Percentiles rank a stretch among this genome's conserved stretches.
phyloP scores from a whole-genome alignment of 1,140 invertebrate species.

The Zophobas morio region DNA sequence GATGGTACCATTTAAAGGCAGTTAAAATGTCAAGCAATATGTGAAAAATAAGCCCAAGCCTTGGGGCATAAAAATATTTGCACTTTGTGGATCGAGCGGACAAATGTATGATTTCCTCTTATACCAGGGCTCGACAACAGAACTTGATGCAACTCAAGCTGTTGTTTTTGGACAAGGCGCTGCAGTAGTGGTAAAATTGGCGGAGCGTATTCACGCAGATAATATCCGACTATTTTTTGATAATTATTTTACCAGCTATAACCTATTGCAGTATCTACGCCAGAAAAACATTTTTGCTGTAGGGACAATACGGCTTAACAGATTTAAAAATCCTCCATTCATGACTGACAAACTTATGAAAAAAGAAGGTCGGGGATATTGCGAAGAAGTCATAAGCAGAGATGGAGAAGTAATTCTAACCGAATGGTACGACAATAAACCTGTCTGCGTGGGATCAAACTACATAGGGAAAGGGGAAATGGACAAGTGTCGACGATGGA shows the following conservation, averaged over 20 bases:
- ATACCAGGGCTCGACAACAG: conserved; percentile 51
- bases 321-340: conserved; percentile 64
- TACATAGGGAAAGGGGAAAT: conserved; percentile 65
- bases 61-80: conserved; percentile 54
- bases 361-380: conserved; percentile 64
- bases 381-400: conserved; percentile 64
- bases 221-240: conserved; percentile 54
- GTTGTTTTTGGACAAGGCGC: conserved; percentile 39
- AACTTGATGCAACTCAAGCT: conserved; percentile 22
- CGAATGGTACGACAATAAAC: conserved; percentile 67
- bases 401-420: conserved; percentile 62
- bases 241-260: conserved; percentile 65
- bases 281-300: conserved; percentile 64
- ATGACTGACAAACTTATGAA: conserved; percentile 64
- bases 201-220: conserved; percentile 60
- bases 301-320: conserved; percentile 64
- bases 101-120: conserved; percentile 51
- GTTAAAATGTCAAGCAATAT: conserved; percentile 50
- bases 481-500: conserved; percentile 64
- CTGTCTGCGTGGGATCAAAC: conserved; percentile 66
- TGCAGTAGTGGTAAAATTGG: conserved; percentile 54
- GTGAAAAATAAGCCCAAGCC: conserved; percentile 51
- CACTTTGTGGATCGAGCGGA: conserved; percentile 46
- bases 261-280: conserved; percentile 65
- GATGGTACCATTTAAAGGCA: too few relatives aligned